Conservation (phyloP, 2,797 vertebrate species). For the Enteromius anoplus region DNA sequence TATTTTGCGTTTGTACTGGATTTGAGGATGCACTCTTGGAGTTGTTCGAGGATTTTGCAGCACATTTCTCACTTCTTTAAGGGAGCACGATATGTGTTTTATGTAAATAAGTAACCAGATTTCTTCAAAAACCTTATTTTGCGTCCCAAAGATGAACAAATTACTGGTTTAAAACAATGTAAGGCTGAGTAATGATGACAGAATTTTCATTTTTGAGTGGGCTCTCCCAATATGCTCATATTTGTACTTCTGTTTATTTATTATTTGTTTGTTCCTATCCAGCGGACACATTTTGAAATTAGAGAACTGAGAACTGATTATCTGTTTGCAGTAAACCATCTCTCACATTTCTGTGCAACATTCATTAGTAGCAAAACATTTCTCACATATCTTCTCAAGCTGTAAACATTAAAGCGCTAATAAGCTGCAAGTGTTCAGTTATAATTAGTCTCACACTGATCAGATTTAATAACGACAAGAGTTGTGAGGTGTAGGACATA, state of each 20-base stretch:
- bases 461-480: conserved; percentile 3
- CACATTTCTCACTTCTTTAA: not conserved
- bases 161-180: not conserved
- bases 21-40: not conserved
- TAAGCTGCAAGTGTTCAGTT: not conserved
- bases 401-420: not conserved
- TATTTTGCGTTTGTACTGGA: not conserved
- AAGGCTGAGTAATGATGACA: not conserved
- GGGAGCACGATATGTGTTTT: not conserved
- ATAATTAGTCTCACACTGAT: conserved; percentile 4
- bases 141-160: not conserved
- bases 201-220: not conserved
- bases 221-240: not conserved
- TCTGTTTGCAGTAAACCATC: not conserved
- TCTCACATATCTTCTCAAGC: not conserved
- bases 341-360: not conserved
- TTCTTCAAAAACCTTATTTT: not conserved
- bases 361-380: not conserved
- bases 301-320: not conserved
- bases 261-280: not conserved
- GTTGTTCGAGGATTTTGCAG: not conserved
- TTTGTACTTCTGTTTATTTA: not conserved
- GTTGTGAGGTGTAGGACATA: not conserved
- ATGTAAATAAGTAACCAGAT: not conserved
- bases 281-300: not conserved